Base-by-base conservation (phyloP, 2,113 vertebrate genomes). In the Lophochroa leadbeateri region DNA sequence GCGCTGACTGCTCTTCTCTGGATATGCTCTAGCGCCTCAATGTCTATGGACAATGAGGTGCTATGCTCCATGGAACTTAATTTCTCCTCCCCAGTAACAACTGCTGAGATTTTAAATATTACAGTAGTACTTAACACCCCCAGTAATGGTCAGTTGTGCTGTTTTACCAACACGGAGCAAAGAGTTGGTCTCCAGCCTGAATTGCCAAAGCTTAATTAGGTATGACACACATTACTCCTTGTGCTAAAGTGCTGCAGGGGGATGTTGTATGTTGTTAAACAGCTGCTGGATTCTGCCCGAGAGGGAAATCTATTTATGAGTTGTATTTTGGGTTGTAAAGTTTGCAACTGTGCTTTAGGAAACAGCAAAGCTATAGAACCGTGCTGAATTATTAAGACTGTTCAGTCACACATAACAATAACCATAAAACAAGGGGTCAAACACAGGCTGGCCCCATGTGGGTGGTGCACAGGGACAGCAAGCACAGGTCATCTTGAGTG, bases 341-440 rank as follows among this genome's bases (percentile, higher is more conserved):
- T 72, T 90, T 76, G 86, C 81, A 61, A 2, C 74, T 1, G 2
- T 3, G 69, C 95, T n/a, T n/a, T 52, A 67, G 82, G 52, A 70
- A 96, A 86, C 35, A 90, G 88, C 86, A 64, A 17, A 75, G 85
- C 58, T 71, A 6, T 14, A 78, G 82, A 67, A 71, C 58, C 0
- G 2, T 1, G 27, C 14, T n/a, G 86, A 33, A 69, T 68, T 57
- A 37, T 82, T 84, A 16, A 4, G 70, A 35, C 19, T 74, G 95
- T 91, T 95, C 80, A 87, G 95, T 61, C 69, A 91, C 81, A 79
- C 86, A 76, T 91, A 88, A 96, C 91, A 89, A 82, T 93, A 88
- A 16, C 63, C 80, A 24, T 88, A 89, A 95, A 95, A 17, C 17
- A 35, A 60, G 63, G 68, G 92, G 90, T 92, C 86, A 96, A 80